Evolutionary conservation across 2,113 vertebrate genomes (phyloP), one percentile per base, ranked within the genome.

Genomic region (Nothocercus julius): DNA sequence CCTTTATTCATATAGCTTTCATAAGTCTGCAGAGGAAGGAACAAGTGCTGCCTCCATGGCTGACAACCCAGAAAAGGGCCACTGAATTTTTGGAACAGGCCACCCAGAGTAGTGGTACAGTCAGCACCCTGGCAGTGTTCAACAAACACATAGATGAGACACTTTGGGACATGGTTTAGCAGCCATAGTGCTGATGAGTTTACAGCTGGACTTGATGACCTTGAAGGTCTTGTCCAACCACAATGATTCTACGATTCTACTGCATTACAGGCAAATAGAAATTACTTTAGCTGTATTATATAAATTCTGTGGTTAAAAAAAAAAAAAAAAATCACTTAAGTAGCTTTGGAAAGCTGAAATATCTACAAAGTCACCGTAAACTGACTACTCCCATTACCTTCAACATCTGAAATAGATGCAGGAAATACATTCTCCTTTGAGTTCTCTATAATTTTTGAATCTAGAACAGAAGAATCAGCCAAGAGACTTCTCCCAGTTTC

Each of bases 381-480:
- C 22, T 59, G 54, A 51, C 19, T 67, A 63, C 30, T 30, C 38
- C 44, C 83, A 70, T 98, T 98, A 99, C 99, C 99, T 97, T 98
- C 98, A 82, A 92, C 92, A 78, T 98, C 98, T 90, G 96, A 96
- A 70, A 93, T 77, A 95, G 98, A 77, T 40, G 92, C 96, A 84
- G 97, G 88, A 94, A 98, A 98, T 5, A 94, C 53, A 89, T 98
- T 98, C 88, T 99, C 99, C 96, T 98, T 99, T 28, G 98, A 98
- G 82, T 96, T 98, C 96, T 99, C 99, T 7, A 94, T 96, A 77
- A 98, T 97, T 97, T 98, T 99, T 51, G 98, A 99, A 94, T 99
- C 99, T 88, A 98, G 99, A 83, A 98, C 98, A 17, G 99, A 99
- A 79, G 98, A 98, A 96, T 99, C 99, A 89, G 98, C 98, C 96